Conservation (phyloP, 2,797 vertebrate genomes). For the Melanotaenia maccullochi region DNA sequence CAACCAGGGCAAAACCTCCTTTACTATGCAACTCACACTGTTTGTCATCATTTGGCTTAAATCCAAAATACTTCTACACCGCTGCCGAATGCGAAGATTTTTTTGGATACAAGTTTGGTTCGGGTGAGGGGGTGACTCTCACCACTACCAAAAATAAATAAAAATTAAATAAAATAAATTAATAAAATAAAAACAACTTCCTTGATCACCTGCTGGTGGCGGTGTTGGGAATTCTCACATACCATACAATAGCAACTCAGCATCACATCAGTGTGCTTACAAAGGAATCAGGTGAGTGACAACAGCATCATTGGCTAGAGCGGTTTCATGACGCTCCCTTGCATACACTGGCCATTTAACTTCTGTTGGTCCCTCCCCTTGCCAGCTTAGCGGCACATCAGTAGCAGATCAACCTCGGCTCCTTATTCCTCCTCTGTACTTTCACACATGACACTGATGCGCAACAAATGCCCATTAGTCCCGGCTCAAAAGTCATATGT, state of each 20-base stretch:
- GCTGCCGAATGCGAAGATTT: too few relatives aligned
- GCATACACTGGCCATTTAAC: neutral
- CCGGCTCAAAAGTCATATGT: neutral
- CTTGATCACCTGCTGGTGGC: neutral
- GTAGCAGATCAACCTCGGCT: neutral
- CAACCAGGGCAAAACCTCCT: too few relatives aligned
- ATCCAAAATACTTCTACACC: too few relatives aligned
- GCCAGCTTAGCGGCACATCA: neutral
- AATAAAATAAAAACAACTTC: too few relatives aligned
- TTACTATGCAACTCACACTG: too few relatives aligned
- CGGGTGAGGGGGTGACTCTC: too few relatives aligned
- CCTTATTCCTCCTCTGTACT: neutral
- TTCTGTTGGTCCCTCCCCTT: neutral
- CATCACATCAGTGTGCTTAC: neutral
- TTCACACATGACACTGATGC: neutral
- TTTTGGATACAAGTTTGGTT: too few relatives aligned
- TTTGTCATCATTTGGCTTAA: too few relatives aligned
- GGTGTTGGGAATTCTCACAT: neutral
- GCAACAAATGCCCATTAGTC: neutral
- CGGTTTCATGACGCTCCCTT: neutral
- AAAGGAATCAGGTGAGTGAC: neutral
- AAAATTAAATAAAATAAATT: too few relatives aligned
- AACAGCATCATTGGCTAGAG: neutral
- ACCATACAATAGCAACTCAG: neutral
- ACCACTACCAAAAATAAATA: too few relatives aligned